Conservation (phyloP, 2,888 invertebrate genomes). For the Oligia fasciuncula region DNA sequence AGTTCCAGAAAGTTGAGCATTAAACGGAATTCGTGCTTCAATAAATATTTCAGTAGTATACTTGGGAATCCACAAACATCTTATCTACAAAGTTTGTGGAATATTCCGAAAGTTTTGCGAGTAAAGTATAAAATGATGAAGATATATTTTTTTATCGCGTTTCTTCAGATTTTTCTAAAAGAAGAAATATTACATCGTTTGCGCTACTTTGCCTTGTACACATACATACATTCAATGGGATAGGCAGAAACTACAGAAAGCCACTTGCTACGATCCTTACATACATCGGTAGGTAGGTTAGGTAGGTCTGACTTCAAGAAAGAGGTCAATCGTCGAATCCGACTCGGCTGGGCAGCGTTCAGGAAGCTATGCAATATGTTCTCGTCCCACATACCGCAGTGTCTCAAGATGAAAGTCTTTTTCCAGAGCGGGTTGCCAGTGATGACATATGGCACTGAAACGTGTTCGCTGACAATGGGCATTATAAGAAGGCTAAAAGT, state of each 20-base stretch:
- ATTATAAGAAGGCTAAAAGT: too few relatives aligned
- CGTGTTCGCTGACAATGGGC: too few relatives aligned
- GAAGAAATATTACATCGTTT: conserved; percentile 26
- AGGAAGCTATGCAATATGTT: too few relatives aligned
- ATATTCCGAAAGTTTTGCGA: conserved; percentile 39
- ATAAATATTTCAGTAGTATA: conserved; percentile 62
- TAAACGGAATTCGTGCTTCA: conserved; percentile 62
- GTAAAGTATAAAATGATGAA: conserved; percentile 47
- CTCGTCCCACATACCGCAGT: too few relatives aligned
- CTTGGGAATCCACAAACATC: conserved; percentile 55
- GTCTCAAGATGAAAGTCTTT: too few relatives aligned
- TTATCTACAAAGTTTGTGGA: conserved; percentile 49
- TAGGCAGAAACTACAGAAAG: too few relatives aligned
- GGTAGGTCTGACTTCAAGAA: too few relatives aligned
- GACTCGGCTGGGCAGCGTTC: too few relatives aligned
- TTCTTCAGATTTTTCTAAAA: conserved; percentile 13
- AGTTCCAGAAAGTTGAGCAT: conserved; percentile 56
- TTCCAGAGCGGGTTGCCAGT: too few relatives aligned
- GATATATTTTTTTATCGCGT: conserved; percentile 39
- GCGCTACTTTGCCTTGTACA: conserved; percentile 7
- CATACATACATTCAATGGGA: background rate
- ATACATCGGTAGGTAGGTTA: too few relatives aligned
- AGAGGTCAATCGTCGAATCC: too few relatives aligned
- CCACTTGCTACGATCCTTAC: background rate
- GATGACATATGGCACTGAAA: too few relatives aligned